Evolutionary conservation across 2,888 invertebrate species (phyloP), one percentile per base, ranked within the genome.

Genomic region (Argyra leucocephala): DNA sequence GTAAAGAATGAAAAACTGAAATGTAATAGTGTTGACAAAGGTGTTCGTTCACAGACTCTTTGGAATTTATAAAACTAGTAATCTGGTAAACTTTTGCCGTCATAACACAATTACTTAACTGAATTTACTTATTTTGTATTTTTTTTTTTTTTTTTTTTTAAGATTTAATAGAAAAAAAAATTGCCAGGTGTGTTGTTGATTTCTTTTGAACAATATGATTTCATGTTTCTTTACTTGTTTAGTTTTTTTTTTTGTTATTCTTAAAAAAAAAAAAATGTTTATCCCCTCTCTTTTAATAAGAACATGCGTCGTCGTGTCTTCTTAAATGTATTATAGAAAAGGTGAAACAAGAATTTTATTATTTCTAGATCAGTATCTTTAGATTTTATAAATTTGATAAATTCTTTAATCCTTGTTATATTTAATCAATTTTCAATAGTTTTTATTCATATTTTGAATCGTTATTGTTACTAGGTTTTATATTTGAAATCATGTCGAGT

Each of bases 121-220:
- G 12, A 31, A 31, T 26, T 7, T n/a, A n/a, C n/a, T 31, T 31
- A 31, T 31, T 31, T 31, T 2, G 31, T 10, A 31, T 7, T 31
- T 31, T 2, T 31, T 3, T 12, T 31, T 3, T 31, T 10, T 10
- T 31, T 2, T 26, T 31, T 2, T 31, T 10, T 31, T 31, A 31
- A 31, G 31, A 6, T 31, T 31, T 18, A 48, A 48, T 18, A 48
- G 18, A 24, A 61, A 31, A 2, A 61, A 9, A 61, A 31, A 26
- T n/a, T 24, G 7, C 61, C 61, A 61, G 61, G 61, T 61, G 61
- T 31, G 26, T n/a, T 61, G 21, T 31, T 61, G 26, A 26, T 61
- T 61, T 61, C n/a, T 26, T 15, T 61, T 7, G 60, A 61, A 61
- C 61, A 61, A 61, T 61, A 61, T 61, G 61, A 61, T n/a, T 61